phyloP scores from a whole-genome alignment of 2,888 invertebrate species.

The Brachyopa scutellaris region DNA sequence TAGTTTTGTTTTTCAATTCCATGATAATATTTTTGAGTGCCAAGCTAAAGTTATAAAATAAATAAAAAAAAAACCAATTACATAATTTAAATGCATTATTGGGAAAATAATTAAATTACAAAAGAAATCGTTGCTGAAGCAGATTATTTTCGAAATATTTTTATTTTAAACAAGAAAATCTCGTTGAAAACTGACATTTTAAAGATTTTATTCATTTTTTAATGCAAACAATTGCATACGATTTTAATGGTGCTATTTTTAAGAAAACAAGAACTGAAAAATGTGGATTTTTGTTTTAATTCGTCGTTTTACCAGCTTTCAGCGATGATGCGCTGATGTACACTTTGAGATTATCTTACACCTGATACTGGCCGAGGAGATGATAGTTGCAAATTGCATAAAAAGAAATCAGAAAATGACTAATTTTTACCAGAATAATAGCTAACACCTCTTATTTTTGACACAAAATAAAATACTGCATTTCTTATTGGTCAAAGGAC shows the following conservation, averaged over 20 bases:
- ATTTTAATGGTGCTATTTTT: not conserved
- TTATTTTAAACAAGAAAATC: not conserved
- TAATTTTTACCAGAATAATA: too few relatives aligned
- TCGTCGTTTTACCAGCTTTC: too few relatives aligned
- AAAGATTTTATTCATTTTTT: not conserved
- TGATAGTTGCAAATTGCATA: too few relatives aligned
- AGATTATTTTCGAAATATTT: slow-evolving; percentile 48
- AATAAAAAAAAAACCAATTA: slow-evolving; percentile 10
- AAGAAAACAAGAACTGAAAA: too few relatives aligned
- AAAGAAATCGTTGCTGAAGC: slow-evolving; percentile 54
- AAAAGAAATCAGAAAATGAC: too few relatives aligned
- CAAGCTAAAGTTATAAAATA: slow-evolving; percentile 77
- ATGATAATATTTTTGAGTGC: slow-evolving; percentile 78
- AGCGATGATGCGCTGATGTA: too few relatives aligned
- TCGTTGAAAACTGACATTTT: not conserved
- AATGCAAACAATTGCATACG: not conserved
- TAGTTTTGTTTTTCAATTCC: slow-evolving; percentile 59
- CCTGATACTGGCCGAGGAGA: too few relatives aligned
- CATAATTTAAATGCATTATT: slow-evolving; percentile 25
- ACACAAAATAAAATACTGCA: too few relatives aligned
- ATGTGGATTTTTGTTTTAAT: too few relatives aligned
- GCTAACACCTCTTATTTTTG: too few relatives aligned
- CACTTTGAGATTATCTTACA: too few relatives aligned
- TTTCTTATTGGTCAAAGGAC: too few relatives aligned
- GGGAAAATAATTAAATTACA: slow-evolving; percentile 35